Evolutionary conservation across 1,140 invertebrate species (phyloP).

Genomic region (Olivierus martensii): DNA sequence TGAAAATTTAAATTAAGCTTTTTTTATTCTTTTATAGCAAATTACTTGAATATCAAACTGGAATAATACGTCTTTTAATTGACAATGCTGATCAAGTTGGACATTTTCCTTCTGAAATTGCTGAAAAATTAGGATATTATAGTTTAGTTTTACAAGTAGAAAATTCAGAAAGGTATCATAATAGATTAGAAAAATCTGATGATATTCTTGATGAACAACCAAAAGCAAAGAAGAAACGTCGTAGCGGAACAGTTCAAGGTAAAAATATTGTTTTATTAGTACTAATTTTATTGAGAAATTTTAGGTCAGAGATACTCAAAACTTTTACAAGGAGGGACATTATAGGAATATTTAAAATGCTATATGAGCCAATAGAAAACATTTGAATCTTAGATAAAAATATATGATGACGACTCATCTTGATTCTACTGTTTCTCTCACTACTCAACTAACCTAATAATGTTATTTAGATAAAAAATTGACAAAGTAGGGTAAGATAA

Average conservation of each 20-base stretch:
- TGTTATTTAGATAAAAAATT: too few species aligned
- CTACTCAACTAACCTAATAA: too few species aligned
- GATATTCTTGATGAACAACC: slow-evolving; percentile 26
- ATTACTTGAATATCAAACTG: slow-evolving; percentile 45
- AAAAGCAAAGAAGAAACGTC: slow-evolving; percentile 47
- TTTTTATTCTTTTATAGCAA: slow-evolving; percentile 31
- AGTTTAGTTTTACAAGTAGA: too few species aligned
- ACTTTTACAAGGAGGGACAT: background rate
- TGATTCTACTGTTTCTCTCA: too few species aligned
- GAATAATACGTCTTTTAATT: slow-evolving; percentile 40
- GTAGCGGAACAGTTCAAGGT: slow-evolving; percentile 70
- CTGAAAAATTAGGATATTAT: background rate
- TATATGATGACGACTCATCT: too few species aligned
- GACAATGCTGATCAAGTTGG: slow-evolving; percentile 6
- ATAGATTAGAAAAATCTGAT: slow-evolving; percentile 21
- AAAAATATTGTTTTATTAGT: slow-evolving; percentile 20
- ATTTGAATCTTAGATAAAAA: too few species aligned
- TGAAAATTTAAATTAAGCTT: too few species aligned
- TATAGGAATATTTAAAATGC: too few species aligned
- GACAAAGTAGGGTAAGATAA: too few species aligned
- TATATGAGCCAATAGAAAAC: too few species aligned
- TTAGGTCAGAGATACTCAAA: slow-evolving; percentile 18
- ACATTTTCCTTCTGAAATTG: slow-evolving; percentile 3
- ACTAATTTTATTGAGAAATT: background rate
- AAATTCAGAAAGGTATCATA: too few species aligned